phyloP scores from a whole-genome alignment of 2,888 invertebrate genomes.

The Oxycera nigricornis region DNA sequence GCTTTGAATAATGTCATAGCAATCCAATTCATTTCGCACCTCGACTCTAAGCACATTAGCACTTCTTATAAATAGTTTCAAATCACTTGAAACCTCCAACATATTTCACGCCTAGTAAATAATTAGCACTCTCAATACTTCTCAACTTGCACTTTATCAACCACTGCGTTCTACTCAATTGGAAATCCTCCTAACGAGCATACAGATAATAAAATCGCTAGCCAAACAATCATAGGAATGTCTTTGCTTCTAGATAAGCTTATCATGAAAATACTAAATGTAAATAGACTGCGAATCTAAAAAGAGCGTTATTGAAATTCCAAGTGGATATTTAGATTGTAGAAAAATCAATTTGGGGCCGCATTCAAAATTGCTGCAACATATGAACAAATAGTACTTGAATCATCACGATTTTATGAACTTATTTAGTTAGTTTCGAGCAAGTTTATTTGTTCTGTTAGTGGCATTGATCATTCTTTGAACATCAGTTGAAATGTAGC shows the following conservation, averaged over 20 bases:
- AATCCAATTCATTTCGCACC: background rate
- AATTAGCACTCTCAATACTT: slow-evolving; percentile 6
- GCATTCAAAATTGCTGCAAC: background rate
- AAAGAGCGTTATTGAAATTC: background rate
- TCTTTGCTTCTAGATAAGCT: slow-evolving; percentile 8
- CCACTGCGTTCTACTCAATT: slow-evolving; percentile 11
- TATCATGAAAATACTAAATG: slow-evolving; percentile 8
- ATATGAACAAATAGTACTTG: background rate
- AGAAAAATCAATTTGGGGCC: background rate
- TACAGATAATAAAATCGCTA: slow-evolving; percentile 28
- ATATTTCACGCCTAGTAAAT: background rate
- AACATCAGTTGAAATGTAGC: too few relatives aligned
- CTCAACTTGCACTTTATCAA: slow-evolving; percentile 23
- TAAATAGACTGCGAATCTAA: background rate
- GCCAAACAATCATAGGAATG: slow-evolving; percentile 6
- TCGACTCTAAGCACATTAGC: background rate
- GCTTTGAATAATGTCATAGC: background rate
- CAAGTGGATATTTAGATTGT: background rate
- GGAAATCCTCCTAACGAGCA: slow-evolving; percentile 21
- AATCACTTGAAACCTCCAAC: background rate
- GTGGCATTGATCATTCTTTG: too few relatives aligned
- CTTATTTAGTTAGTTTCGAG: background rate
- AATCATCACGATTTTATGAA: background rate
- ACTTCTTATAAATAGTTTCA: background rate
- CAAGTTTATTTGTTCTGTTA: too few relatives aligned